Base-by-base conservation (phyloP, 2,797 vertebrate genomes). In the Microcaecilia unicolor region DNA sequence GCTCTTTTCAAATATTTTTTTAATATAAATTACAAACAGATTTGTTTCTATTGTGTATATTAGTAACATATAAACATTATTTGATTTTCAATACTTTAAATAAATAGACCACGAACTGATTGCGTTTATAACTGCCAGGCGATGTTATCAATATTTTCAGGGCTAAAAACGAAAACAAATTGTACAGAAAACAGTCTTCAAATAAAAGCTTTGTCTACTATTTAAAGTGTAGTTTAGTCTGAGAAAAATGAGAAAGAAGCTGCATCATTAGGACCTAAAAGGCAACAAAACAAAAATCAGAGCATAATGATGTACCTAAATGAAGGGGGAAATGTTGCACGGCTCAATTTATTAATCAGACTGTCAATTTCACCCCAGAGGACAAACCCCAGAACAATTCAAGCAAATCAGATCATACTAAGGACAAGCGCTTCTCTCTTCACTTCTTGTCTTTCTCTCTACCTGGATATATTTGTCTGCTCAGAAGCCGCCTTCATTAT, bases 281-380 rank as follows among this genome's bases (percentile, higher is more conserved):
- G 86, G 81, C 87, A 89, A 89, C 91, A 93, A 91, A 90, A 85
- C 90, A 92, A 93, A 74, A 93, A 96, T 94, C 90, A 97, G 90
- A 91, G 88, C 85, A 89, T 97, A 91, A 98, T 99, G 92, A 99
- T 99, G 91, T 88, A 89, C 91, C 94, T 96, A 98, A 99, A 98
- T 96, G 95, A 97, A 97, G 91, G 93, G 91, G 92, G 95, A 98
- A 98, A 96, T 90, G 91, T 88, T 91, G 88, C 85, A 72, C 67
- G 68, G 89, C 84, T 93, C 88, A 91, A 97, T 95, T 95, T 97
- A 98, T 98, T 97, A 99, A 99, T 98, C 95, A 97, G 93, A 89
- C 92, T 98, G 95, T 97, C 95, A 97, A 97, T 96, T 93, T 86
- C 87, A 91, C 90, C 92, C 93, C 89, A 90, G 93, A 93, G 95